Base-by-base conservation (phyloP, 2,113 vertebrate genomes). In the Meriones unguiculatus region DNA sequence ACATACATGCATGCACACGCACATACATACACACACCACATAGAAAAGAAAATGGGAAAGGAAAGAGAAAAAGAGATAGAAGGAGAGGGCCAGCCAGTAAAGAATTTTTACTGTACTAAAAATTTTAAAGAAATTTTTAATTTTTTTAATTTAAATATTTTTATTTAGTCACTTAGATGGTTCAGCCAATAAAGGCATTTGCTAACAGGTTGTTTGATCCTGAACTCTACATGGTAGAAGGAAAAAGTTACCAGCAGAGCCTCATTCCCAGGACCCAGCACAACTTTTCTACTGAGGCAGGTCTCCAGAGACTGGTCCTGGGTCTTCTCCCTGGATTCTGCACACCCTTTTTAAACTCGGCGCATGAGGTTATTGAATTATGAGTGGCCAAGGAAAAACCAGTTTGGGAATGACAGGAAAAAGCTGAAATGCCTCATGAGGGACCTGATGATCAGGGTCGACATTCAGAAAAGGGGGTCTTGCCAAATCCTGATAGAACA, bases 401-500 rank as follows among this genome's bases (percentile, higher is more conserved):
- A 93, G 62, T 90, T 80, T 90, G 64, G 70, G 18, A 89, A 28
- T 85, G 70, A 57, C 17, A 78, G 38, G 73, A 85, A 84, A 38
- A 90, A 54, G 78, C 81, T 76, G 38, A 93, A n/a, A 57, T 15
- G 38, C 69, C 59, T 90, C 57, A 84, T 69, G 88, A 93, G 80
- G 80, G 92, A 59, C 70, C 54, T 87, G 35, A 94, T 35, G 81
- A 81, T 18, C 54, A 75, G 62, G 80, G 72, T 82, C 54, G n/a
- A 65, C 77, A 62, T 86, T 76, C 41, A 57, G 7, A 9, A 72
- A 76, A 90, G 88, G 78, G 28, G 72, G 38, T 69, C 84, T 95
- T 86, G 57, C 20, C 52, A 59, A 76, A 89, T 91, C 54, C 38
- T 64, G 50, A 92, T 91, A 95, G 64, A 92, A 70, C 30, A 72